Conservation (phyloP, 1,140 invertebrate genomes). For the Gryllus bimaculatus region DNA sequence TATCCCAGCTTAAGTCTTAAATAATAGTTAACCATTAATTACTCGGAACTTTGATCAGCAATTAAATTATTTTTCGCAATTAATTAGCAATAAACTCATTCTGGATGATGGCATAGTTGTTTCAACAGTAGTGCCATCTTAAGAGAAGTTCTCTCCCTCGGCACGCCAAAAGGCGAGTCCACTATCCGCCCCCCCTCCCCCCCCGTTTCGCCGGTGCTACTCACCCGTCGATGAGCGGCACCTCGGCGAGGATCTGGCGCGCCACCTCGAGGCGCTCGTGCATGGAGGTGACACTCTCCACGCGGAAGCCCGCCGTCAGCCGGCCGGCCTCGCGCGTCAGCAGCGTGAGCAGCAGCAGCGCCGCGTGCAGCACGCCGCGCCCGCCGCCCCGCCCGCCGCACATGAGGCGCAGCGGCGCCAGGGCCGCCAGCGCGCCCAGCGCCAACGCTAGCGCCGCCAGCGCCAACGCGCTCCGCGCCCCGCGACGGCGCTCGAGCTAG, state of each 20-base stretch:
- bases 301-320: constrained; percentile 16
- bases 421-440: not conserved
- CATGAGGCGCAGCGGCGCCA: not conserved
- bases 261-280: constrained; percentile 41
- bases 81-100: too few relatives aligned
- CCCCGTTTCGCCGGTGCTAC: not conserved
- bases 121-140: too few relatives aligned
- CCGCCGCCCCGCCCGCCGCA: constrained; percentile 2
- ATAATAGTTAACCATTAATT: too few relatives aligned
- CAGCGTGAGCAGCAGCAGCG: constrained; percentile 17
- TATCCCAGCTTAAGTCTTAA: too few relatives aligned
- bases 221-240: constrained; percentile 46
- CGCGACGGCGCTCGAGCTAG: too few relatives aligned
- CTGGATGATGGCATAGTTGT: too few relatives aligned
- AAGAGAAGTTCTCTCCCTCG: too few relatives aligned
- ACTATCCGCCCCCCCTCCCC: too few relatives aligned
- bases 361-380: constrained; percentile 13
- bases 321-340: constrained; percentile 17
- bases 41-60: too few relatives aligned
- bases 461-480: not conserved
- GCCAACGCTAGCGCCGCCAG: not conserved
- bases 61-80: too few relatives aligned
- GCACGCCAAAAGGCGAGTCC: too few relatives aligned
- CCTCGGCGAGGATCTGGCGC: constrained; percentile 42
- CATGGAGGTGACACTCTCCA: constrained; percentile 26